These are phyloP conservation scores for Subacronicta megacephala DNA, from an alignment of 2,888 invertebrate species.

Conservation along the genomic window DNA sequence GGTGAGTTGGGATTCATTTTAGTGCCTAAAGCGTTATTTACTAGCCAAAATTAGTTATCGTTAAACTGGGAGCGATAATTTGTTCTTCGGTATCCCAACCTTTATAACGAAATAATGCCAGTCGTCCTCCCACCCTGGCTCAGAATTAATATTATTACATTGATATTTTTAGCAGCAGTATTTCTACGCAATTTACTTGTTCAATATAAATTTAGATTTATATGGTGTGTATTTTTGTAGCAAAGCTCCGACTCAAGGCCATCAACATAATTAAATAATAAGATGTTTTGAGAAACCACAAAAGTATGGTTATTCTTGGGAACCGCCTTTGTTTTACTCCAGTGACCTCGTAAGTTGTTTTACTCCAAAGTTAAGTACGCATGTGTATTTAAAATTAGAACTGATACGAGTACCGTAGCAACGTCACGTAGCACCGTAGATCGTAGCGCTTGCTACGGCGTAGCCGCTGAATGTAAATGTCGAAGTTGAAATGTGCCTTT, in stretches of 20 bases:
- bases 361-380: not conserved
- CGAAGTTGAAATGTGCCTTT: constrained; percentile 8
- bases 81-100: constrained; percentile 15
- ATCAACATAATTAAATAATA: not conserved
- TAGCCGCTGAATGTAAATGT: constrained; percentile 26
- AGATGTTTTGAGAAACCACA: not conserved
- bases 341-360: too few relatives aligned
- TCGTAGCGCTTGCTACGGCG: constrained; percentile 38
- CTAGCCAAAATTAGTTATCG: constrained; percentile 42
- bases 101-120: constrained; percentile 8
- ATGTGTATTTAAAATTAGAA: constrained; percentile 11
- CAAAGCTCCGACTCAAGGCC: not conserved
- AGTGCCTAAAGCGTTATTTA: constrained; percentile 45
- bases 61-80: constrained; percentile 33
- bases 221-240: not conserved
- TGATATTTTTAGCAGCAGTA: not conserved
- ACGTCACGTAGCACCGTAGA: constrained; percentile 21
- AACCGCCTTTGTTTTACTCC: too few relatives aligned
- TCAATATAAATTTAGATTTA: not conserved
- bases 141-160: not conserved
- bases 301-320: not conserved
- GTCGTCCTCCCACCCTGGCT: not conserved
- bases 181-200: not conserved
- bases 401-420: constrained; percentile 7
- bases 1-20: constrained; percentile 48